Conservation (phyloP, 2,113 vertebrate species). For the Oxyruncus cristatus region DNA sequence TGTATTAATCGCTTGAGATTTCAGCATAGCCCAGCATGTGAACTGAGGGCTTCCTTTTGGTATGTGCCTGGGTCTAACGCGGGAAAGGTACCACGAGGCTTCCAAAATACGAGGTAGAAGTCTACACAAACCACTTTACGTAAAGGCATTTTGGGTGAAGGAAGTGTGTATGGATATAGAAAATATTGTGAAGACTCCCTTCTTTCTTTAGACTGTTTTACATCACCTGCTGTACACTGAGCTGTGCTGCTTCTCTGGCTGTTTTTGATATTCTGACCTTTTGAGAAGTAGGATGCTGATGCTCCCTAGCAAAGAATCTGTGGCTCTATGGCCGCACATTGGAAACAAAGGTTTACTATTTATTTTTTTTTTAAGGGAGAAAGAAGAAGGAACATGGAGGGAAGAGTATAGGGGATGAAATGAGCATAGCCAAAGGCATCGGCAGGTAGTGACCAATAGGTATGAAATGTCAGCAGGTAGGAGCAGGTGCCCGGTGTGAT, state of each 20-base stretch:
- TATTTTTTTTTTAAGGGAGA: not conserved
- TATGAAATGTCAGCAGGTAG: not conserved
- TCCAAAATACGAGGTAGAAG: rapidly evolving
- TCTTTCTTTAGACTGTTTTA: not conserved
- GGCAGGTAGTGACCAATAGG: not conserved
- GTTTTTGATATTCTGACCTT: not conserved
- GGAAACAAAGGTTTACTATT: not conserved
- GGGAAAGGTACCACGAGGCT: not conserved
- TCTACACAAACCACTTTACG: not conserved
- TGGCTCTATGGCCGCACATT: rapidly evolving
- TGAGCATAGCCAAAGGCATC: not conserved
- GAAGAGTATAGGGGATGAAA: not conserved
- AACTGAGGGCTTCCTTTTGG: not conserved
- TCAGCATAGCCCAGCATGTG: rapidly evolving
- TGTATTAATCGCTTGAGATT: not conserved
- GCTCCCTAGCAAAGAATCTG: not conserved
- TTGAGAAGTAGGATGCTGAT: not conserved
- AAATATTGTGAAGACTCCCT: not conserved
- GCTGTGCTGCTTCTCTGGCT: not conserved
- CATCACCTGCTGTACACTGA: not conserved
- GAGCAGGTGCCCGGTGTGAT: not conserved
- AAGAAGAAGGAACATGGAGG: not conserved
- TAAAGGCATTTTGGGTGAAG: not conserved
- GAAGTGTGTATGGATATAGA: not conserved
- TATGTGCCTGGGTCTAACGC: rapidly evolving